Evolutionary conservation across 2,888 invertebrate species (phyloP), one percentile per base, ranked within the genome.

Genomic region (Mimumesa dahlbomi): DNA sequence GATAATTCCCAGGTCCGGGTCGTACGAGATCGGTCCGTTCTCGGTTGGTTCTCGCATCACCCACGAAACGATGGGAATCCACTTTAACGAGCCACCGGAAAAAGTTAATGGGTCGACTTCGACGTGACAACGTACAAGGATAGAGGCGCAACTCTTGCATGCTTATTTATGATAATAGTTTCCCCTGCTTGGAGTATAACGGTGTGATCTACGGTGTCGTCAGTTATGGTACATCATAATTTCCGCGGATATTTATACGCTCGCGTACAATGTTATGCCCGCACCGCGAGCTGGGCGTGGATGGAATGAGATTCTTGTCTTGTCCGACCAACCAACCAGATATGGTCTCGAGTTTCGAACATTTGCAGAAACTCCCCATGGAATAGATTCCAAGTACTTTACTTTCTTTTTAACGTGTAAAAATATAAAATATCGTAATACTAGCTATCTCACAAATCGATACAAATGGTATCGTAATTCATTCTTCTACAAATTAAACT

Each of bases 1-100:
- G 84, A 84, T 83, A 83, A 83, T 81, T 38, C 21, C 50, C 56
- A 7, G 46, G 58, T 36, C 22, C 21, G 36, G 18, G 56, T 52
- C 43, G 50, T 13, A 21, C 4, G 7, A 31, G 67, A 73, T 57
- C 42, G 25, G 42, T 19, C 19, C 25, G 13, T 45, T 45, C 53
- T 42, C 11, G 40, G 45, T 40, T 19, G 2, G 49, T 40, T 13
- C 16, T 13, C 43, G 54, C 57, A n/a, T 72, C 83, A 82, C 83
- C 81, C 82, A 84, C 84, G 82, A 84, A 84, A 81, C 75, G 69
- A 73, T 77, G 79, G 72, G 82, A 84, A 79, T 83, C 79, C 81
- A 70, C 70, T 80, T 81, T 85, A 84, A 84, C 85, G 84, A 82
- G 82, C 75, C 67, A 57, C 49, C 61, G 40, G 73, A 77, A 82